Base-by-base conservation (phyloP, 2,113 vertebrate genomes). In the Mus spicilegus region DNA sequence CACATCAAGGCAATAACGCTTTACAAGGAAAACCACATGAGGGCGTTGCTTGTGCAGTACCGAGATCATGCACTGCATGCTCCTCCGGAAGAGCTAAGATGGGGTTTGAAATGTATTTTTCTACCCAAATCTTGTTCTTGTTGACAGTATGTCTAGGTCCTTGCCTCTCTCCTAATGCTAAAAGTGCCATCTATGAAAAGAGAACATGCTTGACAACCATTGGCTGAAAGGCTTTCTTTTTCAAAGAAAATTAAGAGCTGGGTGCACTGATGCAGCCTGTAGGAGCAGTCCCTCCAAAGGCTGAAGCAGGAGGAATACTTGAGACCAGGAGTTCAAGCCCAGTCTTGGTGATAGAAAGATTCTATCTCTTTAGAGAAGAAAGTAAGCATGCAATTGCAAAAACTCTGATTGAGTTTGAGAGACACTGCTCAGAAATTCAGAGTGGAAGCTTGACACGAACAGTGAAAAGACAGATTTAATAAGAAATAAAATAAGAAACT, bases 371-470 rank as follows among this genome's bases (percentile, higher is more conserved):
- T 76, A 58, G 22, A 51, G 63, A 26, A 51, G 8, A 30, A n/a
- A 16, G 81, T 28, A 56, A 33, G 33, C 33, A 90, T 5, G 12
- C 9, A 87, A 9, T 80, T 39, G 42, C 36, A 51, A 92, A 87
- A 93, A 90, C 81, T 93, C 84, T 77, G 17, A 30, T 76, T 93
- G 3, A 80, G 58, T 95, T 82, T 88, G 56, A 36, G 72, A 93
- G 42, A 65, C 42, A 51, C 20, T 94, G 3, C 63, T 90, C 19
- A 69, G 28, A 94, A 93, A 88, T 88, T 97, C n/a, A 76, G 8
- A 92, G 76, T 39, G 10, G n/a, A 93, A 90, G 69, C 51, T 69
- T 89, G 14, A 80, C 42, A 54, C 3, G 14, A 93, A 70, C 39
- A 82, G 22, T 67, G 46, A 96, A 70, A 94, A 65, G 87, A 76